phyloP scores from a whole-genome alignment of 2,113 vertebrate species.

The Muntiacus muntjak region DNA sequence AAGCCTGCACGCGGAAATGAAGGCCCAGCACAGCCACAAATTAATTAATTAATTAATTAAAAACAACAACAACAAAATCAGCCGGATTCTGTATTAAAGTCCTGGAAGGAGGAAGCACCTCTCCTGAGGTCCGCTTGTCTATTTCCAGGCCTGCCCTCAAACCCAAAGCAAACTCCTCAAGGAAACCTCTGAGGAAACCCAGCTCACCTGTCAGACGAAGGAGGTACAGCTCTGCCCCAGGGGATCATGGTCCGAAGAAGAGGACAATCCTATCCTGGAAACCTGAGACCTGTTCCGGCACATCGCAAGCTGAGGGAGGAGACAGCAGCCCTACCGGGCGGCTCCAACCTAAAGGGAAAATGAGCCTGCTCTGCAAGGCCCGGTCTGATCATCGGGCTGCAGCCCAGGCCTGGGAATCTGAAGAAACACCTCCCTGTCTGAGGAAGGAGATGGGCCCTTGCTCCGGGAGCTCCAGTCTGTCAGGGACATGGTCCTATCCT shows the following conservation, averaged over 20 bases:
- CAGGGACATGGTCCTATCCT: background rate
- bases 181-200: background rate
- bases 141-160: background rate
- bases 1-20: fast-evolving
- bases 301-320: background rate
- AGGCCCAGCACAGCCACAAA: background rate
- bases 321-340: background rate
- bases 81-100: background rate
- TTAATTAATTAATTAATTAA: background rate
- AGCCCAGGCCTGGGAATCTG: background rate
- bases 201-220: background rate
- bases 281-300: background rate
- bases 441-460: background rate
- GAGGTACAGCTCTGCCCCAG: background rate
- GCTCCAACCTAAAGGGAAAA: background rate
- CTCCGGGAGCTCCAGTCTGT: background rate
- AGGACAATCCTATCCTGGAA: background rate
- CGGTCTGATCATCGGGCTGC: background rate
- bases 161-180: background rate
- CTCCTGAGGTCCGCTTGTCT: background rate
- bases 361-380: background rate
- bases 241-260: background rate
- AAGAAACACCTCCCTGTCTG: background rate
- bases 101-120: background rate
- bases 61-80: no score